phyloP scores from a whole-genome alignment of 2,797 vertebrate species.

The Gallinago nigripennis region DNA sequence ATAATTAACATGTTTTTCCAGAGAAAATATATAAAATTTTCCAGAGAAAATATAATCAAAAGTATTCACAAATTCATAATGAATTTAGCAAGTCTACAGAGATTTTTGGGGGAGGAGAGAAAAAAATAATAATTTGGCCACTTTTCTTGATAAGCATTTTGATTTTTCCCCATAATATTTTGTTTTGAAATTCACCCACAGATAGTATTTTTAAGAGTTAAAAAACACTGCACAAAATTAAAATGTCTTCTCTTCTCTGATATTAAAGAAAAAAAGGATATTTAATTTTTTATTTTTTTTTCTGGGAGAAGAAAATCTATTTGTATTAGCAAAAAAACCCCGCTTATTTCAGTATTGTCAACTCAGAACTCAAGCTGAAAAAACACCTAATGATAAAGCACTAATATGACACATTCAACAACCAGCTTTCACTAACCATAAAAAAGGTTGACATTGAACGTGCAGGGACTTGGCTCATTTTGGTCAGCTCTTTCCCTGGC shows the following conservation, averaged over 20 bases:
- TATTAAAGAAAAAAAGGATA: background rate
- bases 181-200: background rate
- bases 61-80: background rate
- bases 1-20: background rate
- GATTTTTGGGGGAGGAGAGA: accelerated
- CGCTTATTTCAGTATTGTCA: background rate
- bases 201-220: background rate
- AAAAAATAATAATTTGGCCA: background rate
- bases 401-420: background rate
- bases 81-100: background rate
- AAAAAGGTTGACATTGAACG: background rate
- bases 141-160: background rate
- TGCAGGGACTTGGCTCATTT: accelerated
- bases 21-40: background rate
- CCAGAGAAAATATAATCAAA: background rate
- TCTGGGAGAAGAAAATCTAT: background rate
- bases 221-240: background rate
- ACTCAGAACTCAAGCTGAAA: background rate
- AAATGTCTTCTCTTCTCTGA: background rate
- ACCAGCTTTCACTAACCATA: background rate
- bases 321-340: background rate
- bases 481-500: background rate
- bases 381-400: background rate
- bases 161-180: background rate
- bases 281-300: background rate